Evolutionary conservation across 2,797 vertebrate species (phyloP).

Genomic region (Danio kyathit): DNA sequence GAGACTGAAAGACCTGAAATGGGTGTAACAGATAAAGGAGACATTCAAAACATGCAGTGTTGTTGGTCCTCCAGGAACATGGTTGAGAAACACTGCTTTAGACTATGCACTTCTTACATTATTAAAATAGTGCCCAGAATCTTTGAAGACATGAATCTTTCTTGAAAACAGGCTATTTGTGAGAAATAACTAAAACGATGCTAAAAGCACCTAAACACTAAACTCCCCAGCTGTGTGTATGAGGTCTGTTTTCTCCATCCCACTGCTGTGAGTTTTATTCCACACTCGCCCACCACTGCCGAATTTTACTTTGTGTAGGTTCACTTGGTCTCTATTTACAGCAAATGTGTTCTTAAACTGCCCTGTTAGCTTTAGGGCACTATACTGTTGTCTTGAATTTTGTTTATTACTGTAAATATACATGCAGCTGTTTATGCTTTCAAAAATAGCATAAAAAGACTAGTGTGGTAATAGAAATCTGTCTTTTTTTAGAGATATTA

Average conservation of each 20-base stretch:
- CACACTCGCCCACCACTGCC: not conserved
- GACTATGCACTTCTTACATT: too few species aligned
- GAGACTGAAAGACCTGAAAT: too few species aligned
- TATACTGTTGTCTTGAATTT: not conserved
- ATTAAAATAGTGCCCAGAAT: too few species aligned
- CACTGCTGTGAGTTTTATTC: constrained; percentile 12
- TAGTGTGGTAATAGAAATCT: not conserved
- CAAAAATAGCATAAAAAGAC: not conserved
- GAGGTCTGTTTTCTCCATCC: constrained; percentile 11
- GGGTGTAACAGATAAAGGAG: too few species aligned
- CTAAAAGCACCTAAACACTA: not conserved
- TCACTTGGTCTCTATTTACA: not conserved
- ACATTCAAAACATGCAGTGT: too few species aligned
- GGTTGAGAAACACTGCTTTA: too few species aligned
- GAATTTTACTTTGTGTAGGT: not conserved
- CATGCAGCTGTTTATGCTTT: not conserved
- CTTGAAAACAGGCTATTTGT: not conserved
- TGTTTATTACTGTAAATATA: not conserved
- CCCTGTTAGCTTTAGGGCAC: not conserved
- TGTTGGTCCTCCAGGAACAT: too few species aligned
- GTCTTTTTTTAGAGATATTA: too few species aligned
- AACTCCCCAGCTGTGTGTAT: not conserved
- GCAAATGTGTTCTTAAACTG: not conserved
- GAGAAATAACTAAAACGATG: not conserved
- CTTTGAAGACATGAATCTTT: too few species aligned